Base-by-base conservation (phyloP, 2,888 invertebrate genomes). In the Macaria notata region DNA sequence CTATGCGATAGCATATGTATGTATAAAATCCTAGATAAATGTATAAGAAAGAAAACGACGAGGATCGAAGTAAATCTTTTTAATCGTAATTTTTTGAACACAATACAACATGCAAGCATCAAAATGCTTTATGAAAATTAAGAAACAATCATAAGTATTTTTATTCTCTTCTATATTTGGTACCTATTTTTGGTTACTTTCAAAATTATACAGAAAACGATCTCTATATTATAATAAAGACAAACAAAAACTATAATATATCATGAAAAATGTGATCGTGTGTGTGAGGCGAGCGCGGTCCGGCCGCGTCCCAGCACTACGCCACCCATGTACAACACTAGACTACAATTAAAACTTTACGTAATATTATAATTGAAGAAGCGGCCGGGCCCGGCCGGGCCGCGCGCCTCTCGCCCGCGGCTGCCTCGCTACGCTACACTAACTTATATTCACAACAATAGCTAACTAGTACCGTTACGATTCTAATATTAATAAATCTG, bases 71-170 rank as follows among this genome's bases (percentile, higher is more conserved):
- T 77, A 85, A 86, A 87, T 88, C 84, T 86, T 88, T 90, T 88
- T 89, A 86, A 85, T 88, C 73, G 79, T 87, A 85, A 83, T 89
- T 88, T 88, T 90, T 86, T 91, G 91, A 92, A 92, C 91, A 91
- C 92, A 92, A 92, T 90, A 92, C 90, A 89, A 91, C 91, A 90
- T 92, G 91, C 88, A 91, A 91, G 91, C 92, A 91, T 90, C 68
- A 84, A 83, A 83, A 91, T 90, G 90, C 90, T 91, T 89, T 85
- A 82, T 78, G 87, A 88, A 85, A 90, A 88, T 87, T 78, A 90
- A 81, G 82, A 90, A 91, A 90, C 85, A 88, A 86, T 86, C 79
- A 86, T 89, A 39, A 9, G 4, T 39, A 88, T 84, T 79, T 39
- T 39, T 39, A 88, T 84, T 79, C 81, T 83, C 69, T 80, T 87